These are phyloP conservation scores for Gavia stellata DNA, from an alignment of 2,113 vertebrate species.

Conservation along the genomic window DNA sequence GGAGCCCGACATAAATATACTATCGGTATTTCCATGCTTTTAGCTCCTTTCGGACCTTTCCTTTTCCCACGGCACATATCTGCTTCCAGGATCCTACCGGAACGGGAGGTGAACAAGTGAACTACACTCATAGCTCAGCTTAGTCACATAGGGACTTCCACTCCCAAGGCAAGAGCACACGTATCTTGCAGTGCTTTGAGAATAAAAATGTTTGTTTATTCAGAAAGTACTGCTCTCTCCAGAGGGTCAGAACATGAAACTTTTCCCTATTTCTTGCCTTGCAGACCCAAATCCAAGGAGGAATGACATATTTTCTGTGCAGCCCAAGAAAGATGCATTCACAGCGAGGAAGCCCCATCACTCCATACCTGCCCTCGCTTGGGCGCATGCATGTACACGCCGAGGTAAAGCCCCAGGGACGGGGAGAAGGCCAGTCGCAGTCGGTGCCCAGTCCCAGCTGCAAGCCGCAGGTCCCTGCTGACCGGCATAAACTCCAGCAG, in stretches of 20 bases:
- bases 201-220: not conserved
- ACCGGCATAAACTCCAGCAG: constrained; percentile 88
- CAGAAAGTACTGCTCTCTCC: not conserved
- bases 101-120: not conserved
- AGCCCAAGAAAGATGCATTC: not conserved
- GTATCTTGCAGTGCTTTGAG: accelerated
- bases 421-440: constrained; percentile 81
- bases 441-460: constrained; percentile 77
- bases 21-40: not conserved
- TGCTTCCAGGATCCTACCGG: not conserved
- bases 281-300: not conserved
- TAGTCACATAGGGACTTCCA: not conserved
- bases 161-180: not conserved
- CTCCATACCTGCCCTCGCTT: constrained; percentile 78
- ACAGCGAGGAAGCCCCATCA: accelerated
- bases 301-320: accelerated
- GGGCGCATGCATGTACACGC: constrained; percentile 82
- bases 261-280: not conserved
- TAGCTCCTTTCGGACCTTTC: not conserved
- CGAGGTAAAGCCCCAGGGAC: constrained; percentile 83
- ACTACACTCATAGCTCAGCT: not conserved
- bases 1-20: not conserved
- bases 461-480: constrained; percentile 75
- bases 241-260: accelerated
- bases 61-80: constrained; percentile 12